A percentile compares a stretch with the other conserved stretches of the same genome.
These are phyloP conservation scores for Podarcis raffonei DNA, from an alignment of 2,113 vertebrate species.

Conservation along the genomic window DNA sequence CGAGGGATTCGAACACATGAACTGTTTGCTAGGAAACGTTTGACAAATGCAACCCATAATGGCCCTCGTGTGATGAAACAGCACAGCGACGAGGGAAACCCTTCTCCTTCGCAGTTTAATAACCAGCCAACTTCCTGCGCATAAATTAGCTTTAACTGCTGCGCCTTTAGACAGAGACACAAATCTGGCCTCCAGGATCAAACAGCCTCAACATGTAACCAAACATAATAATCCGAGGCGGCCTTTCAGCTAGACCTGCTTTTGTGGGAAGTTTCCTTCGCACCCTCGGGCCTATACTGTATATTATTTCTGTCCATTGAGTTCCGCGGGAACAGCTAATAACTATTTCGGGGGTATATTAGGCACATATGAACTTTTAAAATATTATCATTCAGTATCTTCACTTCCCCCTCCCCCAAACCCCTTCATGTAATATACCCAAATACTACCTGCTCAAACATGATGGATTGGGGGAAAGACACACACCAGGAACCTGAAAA, in stretches of 20 bases:
- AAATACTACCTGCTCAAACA: slow-evolving; percentile 85
- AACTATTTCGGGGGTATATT: not conserved
- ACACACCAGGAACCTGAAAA: slow-evolving; percentile 87
- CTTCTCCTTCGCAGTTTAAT: not conserved
- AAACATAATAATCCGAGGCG: not conserved
- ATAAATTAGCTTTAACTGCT: slow-evolving; percentile 36
- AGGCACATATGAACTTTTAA: slow-evolving; percentile 57
- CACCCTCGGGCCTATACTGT: not conserved
- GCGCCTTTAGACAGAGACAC: not conserved
- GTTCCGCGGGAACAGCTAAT: not conserved
- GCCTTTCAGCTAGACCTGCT: not conserved
- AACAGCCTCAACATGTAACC: not conserved
- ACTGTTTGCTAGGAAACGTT: slow-evolving; percentile 41
- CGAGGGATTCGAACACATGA: not conserved
- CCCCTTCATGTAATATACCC: slow-evolving; percentile 68
- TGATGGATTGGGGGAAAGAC: slow-evolving; percentile 83
- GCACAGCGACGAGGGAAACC: not conserved
- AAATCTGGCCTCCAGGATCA: slow-evolving; percentile 8
- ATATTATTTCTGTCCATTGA: not conserved
- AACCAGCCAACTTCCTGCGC: slow-evolving; percentile 1
- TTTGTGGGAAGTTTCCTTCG: not conserved
- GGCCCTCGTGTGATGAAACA: not conserved
- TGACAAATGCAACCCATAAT: slow-evolving; percentile 11
- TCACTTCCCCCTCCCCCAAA: no score
- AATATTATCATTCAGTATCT: slow-evolving; percentile 55